A percentile compares a stretch with the other conserved stretches of the same genome.
Evolutionary conservation across 2,888 invertebrate species (phyloP).

Genomic region (Folsomia candida): DNA sequence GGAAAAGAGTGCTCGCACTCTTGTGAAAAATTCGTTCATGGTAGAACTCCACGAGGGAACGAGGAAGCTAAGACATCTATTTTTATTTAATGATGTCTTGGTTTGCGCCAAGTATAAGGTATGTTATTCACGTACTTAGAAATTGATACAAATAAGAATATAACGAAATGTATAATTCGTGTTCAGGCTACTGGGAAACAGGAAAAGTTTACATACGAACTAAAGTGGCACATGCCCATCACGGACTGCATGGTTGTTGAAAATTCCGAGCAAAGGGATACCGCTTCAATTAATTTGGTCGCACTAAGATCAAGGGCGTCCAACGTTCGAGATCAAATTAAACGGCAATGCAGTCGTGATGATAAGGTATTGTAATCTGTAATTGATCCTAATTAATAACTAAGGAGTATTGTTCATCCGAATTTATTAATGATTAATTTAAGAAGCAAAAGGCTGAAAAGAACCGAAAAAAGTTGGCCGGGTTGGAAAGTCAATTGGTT

Average conservation of each 20-base stretch:
- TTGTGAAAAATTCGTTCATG: constrained; percentile 91
- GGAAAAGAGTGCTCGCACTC: constrained; percentile 63
- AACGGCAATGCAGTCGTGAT: constrained; percentile 72
- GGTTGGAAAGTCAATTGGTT: constrained; percentile 84
- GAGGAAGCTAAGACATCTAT: constrained; percentile 85
- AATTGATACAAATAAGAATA: background rate
- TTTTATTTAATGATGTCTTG: constrained; percentile 90
- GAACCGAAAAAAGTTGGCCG: constrained; percentile 82
- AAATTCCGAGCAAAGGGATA: constrained; percentile 67
- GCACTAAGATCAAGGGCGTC: constrained; percentile 69
- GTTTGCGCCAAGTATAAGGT: constrained; percentile 92
- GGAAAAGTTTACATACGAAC: constrained; percentile 85
- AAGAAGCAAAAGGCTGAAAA: too few relatives aligned
- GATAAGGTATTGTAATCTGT: too few relatives aligned
- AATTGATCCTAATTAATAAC: too few relatives aligned
- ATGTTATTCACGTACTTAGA: constrained; percentile 34
- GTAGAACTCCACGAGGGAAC: constrained; percentile 86
- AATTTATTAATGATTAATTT: too few relatives aligned
- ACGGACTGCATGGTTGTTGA: constrained; percentile 75
- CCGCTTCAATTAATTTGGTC: constrained; percentile 77
- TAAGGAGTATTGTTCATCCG: too few relatives aligned
- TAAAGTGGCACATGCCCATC: constrained; percentile 90
- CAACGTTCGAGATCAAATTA: constrained; percentile 78
- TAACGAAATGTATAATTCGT: background rate
- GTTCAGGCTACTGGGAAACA: constrained; percentile 69